phyloP scores from a whole-genome alignment of 2,113 vertebrate genomes.

The Onychostruthus taczanowskii region DNA sequence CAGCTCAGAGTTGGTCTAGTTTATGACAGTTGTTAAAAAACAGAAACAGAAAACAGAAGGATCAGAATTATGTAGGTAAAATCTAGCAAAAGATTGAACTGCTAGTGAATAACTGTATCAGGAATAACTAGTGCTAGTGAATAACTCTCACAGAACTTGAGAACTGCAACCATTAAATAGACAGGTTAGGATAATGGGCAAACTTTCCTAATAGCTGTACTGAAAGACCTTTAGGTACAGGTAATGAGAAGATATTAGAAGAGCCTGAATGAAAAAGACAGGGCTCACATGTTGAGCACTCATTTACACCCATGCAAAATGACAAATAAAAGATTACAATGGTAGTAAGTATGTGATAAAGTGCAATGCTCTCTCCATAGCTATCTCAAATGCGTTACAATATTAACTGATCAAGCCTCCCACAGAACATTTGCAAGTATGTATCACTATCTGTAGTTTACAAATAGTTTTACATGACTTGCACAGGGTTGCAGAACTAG shows the following conservation, averaged over 20 bases:
- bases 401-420: conserved; percentile 21
- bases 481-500: background rate
- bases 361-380: background rate
- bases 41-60: background rate
- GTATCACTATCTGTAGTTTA: background rate
- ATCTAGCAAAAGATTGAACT: background rate
- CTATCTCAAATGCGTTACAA: background rate
- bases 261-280: background rate
- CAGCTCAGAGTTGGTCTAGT: background rate
- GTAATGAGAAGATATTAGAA: background rate
- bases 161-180: background rate
- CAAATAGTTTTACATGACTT: background rate
- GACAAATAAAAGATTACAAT: background rate
- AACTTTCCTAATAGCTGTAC: background rate
- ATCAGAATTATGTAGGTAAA: background rate
- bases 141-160: background rate
- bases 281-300: background rate
- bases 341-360: background rate
- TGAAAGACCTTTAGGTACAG: background rate
- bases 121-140: no score
- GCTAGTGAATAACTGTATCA: no score
- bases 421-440: background rate
- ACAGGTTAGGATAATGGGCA: background rate
- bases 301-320: background rate
- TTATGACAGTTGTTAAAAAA: background rate